Conservation (phyloP, 2,797 vertebrate genomes). For the Carduelis carduelis region DNA sequence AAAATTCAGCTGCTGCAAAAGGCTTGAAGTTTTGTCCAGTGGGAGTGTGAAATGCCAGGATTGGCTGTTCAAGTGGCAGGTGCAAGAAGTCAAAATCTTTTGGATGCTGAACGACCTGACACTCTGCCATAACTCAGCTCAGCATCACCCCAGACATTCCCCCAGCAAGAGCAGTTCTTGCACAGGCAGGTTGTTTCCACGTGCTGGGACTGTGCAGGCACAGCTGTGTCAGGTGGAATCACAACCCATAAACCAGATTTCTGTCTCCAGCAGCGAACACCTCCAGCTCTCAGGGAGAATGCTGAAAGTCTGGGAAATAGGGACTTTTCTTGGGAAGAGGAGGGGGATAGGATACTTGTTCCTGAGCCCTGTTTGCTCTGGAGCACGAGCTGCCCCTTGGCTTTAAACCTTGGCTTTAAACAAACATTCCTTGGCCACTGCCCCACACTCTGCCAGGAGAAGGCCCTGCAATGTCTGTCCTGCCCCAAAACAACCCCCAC, state of each 20-base stretch:
- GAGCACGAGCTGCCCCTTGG: background rate
- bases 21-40: background rate
- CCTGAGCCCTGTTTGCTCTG: background rate
- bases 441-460: background rate
- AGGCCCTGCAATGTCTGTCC: fast-evolving
- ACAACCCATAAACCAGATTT: background rate
- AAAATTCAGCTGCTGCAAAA: background rate
- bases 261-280: background rate
- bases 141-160: background rate
- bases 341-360: background rate
- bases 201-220: background rate
- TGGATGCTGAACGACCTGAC: background rate
- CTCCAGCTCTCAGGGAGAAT: background rate
- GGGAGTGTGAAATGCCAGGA: background rate
- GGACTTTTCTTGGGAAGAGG: background rate
- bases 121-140: background rate
- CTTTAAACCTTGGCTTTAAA: background rate
- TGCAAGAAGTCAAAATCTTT: background rate
- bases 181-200: background rate
- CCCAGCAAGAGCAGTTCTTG: background rate
- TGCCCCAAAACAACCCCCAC: background rate
- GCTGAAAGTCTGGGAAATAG: background rate
- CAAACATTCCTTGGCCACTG: background rate
- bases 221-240: background rate
- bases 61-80: background rate